Evolutionary conservation across 2,888 invertebrate species (phyloP), one percentile per base, ranked within the genome.

Genomic region (Thereva nobilitata): DNA sequence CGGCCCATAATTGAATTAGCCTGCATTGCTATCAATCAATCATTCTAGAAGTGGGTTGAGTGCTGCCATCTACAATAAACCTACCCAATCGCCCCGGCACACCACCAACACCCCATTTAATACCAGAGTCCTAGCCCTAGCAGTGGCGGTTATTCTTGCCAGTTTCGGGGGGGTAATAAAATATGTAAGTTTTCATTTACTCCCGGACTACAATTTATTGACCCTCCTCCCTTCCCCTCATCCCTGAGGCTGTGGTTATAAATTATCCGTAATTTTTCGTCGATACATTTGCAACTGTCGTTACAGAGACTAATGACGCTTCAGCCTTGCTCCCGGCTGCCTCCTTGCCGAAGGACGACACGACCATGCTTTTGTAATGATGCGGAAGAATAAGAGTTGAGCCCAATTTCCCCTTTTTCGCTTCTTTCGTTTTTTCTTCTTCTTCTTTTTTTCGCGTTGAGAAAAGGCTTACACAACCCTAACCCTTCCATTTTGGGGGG

Each of bases 251-350:
- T 64, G 53, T 23, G 64, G 67, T 66, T 67, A 64, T 67, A 66
- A 64, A 68, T 67, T 52, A 64, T 55, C 64, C 42, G 50, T 67
- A 68, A 68, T 68, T 70, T 67, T 67, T 70, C 68, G 68, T 70
- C 49, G 66, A 66, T 66, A 68, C 67, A 70, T 64, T 67, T 68
- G 64, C 42, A 57, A 66, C 64, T 64, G 67, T 66, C 70, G 56
- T 70, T 70, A 50, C 56, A 56, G 34, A 66, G 56, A 68, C 63
- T 63, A 66, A 63, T 56, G 66, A 61, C 55, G 23, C 49, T 10
- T 50, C 61, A 34, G 40, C 61, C 23, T 23, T 23, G 23, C 23
- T 23, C 23, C 23, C 61, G 50, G 34, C 41, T 50, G 49, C 50
- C n/a, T 61, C 38, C 12, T 49, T 61, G 10, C 38, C 38, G 50